phyloP scores from a whole-genome alignment of 2,797 vertebrate species.

The Erpetoichthys calabaricus region DNA sequence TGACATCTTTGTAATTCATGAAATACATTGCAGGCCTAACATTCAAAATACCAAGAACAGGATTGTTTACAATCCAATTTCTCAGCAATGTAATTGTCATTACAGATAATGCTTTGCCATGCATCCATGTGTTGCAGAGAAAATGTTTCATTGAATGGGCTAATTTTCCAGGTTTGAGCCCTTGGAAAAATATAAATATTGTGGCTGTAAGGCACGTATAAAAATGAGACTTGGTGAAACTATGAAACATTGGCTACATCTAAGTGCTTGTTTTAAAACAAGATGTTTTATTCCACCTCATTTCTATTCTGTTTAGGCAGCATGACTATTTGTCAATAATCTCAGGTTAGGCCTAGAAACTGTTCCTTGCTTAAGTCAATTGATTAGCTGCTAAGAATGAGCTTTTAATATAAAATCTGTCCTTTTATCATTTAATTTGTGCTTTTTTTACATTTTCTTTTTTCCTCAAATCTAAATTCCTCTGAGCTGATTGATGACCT shows the following conservation, averaged over 20 bases:
- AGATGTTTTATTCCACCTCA: too few relatives aligned
- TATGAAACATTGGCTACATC: constrained; percentile 5
- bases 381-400: too few relatives aligned
- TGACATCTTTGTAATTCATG: background rate
- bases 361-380: too few relatives aligned
- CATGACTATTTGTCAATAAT: too few relatives aligned
- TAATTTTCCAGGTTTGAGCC: constrained; percentile 16
- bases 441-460: too few relatives aligned
- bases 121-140: background rate
- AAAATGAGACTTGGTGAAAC: constrained; percentile 5
- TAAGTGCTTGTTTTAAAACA: too few relatives aligned
- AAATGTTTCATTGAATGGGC: background rate
- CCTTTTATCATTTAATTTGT: too few relatives aligned
- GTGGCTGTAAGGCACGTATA: background rate
- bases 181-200: constrained; percentile 5
- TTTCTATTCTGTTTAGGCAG: too few relatives aligned
- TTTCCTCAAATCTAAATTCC: too few relatives aligned
- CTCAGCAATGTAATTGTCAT: background rate
- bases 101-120: constrained; percentile 2
- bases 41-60: background rate
- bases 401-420: too few relatives aligned
- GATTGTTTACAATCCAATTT: background rate
- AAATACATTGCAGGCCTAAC: background rate
- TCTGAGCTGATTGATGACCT: too few relatives aligned
- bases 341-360: too few relatives aligned